phyloP scores from a whole-genome alignment of 1,140 invertebrate species.

The Ephestia elutella region DNA sequence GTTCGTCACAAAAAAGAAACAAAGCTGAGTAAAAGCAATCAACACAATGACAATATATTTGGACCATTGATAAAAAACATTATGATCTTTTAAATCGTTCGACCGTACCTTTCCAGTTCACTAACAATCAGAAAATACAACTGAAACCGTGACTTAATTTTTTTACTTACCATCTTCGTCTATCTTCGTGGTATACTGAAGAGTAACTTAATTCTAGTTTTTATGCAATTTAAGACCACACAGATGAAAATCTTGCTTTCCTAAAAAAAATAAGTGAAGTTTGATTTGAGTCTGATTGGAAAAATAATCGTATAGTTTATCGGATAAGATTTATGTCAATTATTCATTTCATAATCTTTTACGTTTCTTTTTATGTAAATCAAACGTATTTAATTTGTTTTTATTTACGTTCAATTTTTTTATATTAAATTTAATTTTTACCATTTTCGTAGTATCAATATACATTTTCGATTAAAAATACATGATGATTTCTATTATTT shows the following conservation, averaged over 20 bases:
- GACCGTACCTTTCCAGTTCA: constrained; percentile 47
- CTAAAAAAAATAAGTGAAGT: constrained; percentile 10
- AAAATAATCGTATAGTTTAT: background rate
- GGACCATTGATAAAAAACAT: constrained; percentile 27
- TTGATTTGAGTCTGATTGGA: background rate
- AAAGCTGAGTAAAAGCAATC: background rate
- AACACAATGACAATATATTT: constrained; percentile 1
- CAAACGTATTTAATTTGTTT: no score
- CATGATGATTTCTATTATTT: no score
- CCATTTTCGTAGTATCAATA: no score
- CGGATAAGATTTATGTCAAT: no score
- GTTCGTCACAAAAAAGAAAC: background rate
- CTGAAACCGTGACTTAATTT: constrained; percentile 51
- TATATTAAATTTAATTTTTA: no score
- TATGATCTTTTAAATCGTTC: constrained; percentile 35
- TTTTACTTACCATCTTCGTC: constrained; percentile 12
- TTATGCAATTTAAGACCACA: constrained; percentile 28
- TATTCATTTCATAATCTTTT: no score
- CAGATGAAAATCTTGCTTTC: constrained; percentile 20
- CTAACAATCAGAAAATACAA: constrained; percentile 40
- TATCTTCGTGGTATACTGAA: background rate
- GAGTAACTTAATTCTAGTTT: constrained; percentile 5
- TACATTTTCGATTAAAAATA: no score
- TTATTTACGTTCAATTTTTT: no score
- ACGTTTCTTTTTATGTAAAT: no score